Conservation (phyloP, 2,888 invertebrate species). For the Gortyna flavago region DNA sequence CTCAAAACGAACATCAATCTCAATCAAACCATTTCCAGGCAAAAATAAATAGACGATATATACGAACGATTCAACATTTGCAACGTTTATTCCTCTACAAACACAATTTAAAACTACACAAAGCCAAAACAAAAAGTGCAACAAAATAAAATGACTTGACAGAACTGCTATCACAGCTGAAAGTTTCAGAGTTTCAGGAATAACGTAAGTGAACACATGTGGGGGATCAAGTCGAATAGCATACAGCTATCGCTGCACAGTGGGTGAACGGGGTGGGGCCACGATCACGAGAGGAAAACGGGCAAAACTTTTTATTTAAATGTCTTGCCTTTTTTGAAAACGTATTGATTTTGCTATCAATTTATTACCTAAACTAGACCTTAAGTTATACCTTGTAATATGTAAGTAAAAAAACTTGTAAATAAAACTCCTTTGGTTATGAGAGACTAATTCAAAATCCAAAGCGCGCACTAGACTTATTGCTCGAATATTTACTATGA, state of each 20-base stretch:
- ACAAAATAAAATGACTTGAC: constrained; percentile 54
- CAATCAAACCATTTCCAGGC: background rate
- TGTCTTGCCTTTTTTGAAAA: no score
- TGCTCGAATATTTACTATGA: no score
- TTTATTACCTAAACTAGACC: no score
- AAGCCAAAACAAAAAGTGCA: constrained; percentile 20
- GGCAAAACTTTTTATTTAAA: no score
- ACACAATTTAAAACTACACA: constrained; percentile 17
- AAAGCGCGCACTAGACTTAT: no score
- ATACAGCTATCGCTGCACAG: constrained; percentile 33
- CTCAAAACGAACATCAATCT: background rate
- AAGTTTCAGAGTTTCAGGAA: constrained; percentile 25
- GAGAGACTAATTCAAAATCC: no score
- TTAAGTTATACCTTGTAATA: no score
- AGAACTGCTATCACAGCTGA: constrained; percentile 27
- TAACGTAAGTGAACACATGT: constrained; percentile 51
- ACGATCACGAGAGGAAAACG: background rate
- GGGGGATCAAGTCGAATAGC: constrained; percentile 51
- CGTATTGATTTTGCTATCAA: no score
- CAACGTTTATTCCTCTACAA: background rate
- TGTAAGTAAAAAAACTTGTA: no score
- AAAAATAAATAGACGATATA: background rate
- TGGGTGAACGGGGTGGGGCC: constrained; percentile 12
- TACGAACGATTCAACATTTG: background rate
- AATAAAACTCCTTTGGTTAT: no score